These are phyloP conservation scores for Paratilapia polleni DNA, from an alignment of 2,113 vertebrate species.

Conservation along the genomic window DNA sequence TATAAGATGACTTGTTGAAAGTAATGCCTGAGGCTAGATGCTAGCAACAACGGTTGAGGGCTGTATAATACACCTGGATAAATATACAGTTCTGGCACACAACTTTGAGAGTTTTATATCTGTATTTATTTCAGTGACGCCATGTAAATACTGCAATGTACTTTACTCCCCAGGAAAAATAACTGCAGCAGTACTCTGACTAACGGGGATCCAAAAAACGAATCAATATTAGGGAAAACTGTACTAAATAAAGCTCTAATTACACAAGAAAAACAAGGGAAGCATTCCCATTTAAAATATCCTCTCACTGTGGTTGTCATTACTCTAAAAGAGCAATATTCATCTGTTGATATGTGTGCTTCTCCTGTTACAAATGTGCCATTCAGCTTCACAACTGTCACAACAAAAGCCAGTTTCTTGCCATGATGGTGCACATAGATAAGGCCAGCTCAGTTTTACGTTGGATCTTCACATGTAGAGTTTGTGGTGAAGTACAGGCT, in stretches of 20 bases:
- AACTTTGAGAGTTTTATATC: not conserved
- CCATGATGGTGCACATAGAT: constrained; percentile 7
- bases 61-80: constrained; percentile 32
- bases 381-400: constrained; percentile 19
- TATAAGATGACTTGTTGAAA: constrained; percentile 43
- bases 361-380: constrained; percentile 41
- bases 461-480: constrained; percentile 13
- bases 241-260: not conserved
- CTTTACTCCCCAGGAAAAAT: not conserved
- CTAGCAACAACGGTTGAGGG: constrained; percentile 19
- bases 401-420: constrained; percentile 6
- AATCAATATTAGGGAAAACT: not conserved
- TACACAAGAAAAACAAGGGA: not conserved
- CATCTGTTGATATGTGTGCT: not conserved
- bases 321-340: not conserved
- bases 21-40: constrained; percentile 31
- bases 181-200: not conserved
- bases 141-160: not conserved
- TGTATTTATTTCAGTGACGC: not conserved
- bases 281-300: not conserved
- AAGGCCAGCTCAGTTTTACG: constrained; percentile 32
- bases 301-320: not conserved
- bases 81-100: constrained; percentile 14
- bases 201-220: not conserved
- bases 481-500: constrained; percentile 6